Percentiles rank a stretch among this genome's conserved stretches.
phyloP scores from a whole-genome alignment of 2,888 invertebrate genomes.

The Mongoloraphidia duomilia region DNA sequence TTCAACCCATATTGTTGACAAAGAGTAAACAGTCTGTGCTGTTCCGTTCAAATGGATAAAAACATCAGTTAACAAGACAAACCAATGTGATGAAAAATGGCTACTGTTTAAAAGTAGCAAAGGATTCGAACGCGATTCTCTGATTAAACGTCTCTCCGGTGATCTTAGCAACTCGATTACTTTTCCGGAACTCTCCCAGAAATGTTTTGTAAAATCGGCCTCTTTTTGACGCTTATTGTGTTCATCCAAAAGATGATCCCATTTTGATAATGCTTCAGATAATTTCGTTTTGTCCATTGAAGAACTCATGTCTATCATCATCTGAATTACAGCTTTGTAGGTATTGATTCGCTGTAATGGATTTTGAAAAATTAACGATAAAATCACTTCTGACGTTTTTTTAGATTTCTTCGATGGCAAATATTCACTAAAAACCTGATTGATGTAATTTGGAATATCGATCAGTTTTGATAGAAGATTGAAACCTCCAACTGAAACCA shows the following conservation, averaged over 20 bases:
- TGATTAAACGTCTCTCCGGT: constrained; percentile 56
- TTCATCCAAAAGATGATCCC: constrained; percentile 47
- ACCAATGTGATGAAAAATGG: constrained; percentile 63
- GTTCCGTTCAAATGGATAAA: constrained; percentile 62
- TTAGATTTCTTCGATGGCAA: constrained; percentile 38
- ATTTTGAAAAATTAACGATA: constrained; percentile 43
- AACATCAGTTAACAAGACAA: constrained; percentile 68
- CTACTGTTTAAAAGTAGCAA: constrained; percentile 54
- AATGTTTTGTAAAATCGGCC: constrained; percentile 53
- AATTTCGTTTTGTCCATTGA: constrained; percentile 25
- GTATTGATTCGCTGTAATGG: constrained; percentile 46
- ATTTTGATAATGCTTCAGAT: constrained; percentile 41
- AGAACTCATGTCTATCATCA: constrained; percentile 34
- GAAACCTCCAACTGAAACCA: constrained; percentile 58
- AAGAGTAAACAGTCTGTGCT: constrained; percentile 46
- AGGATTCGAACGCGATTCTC: constrained; percentile 59
- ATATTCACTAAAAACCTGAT: constrained; percentile 41
- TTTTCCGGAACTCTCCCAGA: constrained; percentile 60
- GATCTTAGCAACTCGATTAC: constrained; percentile 44
- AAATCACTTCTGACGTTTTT: constrained; percentile 38
- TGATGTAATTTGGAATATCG: constrained; percentile 41
- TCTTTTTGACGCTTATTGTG: constrained; percentile 45
- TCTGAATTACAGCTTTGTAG: constrained; percentile 46
- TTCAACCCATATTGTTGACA: constrained; percentile 71
- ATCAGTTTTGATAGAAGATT: constrained; percentile 46